A percentile compares a stretch with the other conserved stretches of the same genome.
Evolutionary conservation across 2,797 vertebrate genomes (phyloP).

Genomic region (Gadopsis marmoratus): DNA sequence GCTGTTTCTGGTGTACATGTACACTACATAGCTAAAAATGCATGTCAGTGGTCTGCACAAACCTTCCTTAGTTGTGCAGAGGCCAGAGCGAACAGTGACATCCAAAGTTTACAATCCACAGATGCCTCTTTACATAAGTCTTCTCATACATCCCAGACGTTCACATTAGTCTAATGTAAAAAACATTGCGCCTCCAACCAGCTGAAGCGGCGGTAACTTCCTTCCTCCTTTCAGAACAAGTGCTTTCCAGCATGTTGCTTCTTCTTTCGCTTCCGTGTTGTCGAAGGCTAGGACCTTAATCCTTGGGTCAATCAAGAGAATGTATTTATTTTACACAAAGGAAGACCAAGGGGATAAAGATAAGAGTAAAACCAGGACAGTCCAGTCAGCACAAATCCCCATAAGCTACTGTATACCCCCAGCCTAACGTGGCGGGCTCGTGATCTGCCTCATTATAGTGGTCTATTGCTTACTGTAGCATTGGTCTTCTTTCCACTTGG

Average conservation of each 20-base stretch:
- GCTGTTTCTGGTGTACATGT: conserved; percentile 15
- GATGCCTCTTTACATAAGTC: conserved; percentile 12
- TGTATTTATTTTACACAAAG: conserved; percentile 48
- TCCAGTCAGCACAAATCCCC: conserved; percentile 45
- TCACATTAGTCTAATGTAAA: conserved; percentile 54
- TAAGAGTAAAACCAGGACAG: conserved; percentile 45
- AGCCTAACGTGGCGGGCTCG: not conserved
- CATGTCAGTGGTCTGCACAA: not conserved
- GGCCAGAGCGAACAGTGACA: conserved; percentile 8
- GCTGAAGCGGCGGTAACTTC: conserved; percentile 18
- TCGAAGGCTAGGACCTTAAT: conserved; percentile 41
- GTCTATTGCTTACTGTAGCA: conserved; percentile 9
- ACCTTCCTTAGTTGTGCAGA: not conserved
- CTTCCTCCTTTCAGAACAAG: conserved; percentile 12
- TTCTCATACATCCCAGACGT: conserved; percentile 30
- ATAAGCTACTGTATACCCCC: conserved; percentile 25
- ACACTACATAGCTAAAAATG: not conserved
- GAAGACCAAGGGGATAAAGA: conserved; percentile 41
- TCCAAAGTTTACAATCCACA: conserved; percentile 13
- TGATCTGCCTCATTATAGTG: conserved; percentile 8
- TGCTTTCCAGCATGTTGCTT: conserved; percentile 29
- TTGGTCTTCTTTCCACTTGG: conserved; percentile 26
- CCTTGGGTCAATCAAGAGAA: conserved; percentile 40
- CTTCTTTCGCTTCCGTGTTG: conserved; percentile 18
- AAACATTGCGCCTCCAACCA: conserved; percentile 33